phyloP scores from a whole-genome alignment of 2,113 vertebrate genomes.

The Cebus imitator region DNA sequence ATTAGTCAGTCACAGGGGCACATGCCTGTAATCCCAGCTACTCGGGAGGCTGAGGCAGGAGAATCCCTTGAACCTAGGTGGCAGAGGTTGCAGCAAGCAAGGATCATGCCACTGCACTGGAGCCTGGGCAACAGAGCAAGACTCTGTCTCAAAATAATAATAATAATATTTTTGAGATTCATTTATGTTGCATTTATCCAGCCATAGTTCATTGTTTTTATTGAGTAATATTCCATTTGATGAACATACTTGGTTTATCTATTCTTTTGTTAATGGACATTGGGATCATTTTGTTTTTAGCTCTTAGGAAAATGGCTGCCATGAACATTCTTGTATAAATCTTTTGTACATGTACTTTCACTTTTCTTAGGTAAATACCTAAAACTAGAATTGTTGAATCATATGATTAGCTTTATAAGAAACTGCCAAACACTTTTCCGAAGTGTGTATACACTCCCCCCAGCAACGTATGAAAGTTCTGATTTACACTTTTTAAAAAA shows the following conservation, averaged over 20 bases:
- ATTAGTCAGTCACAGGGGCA: fast-evolving
- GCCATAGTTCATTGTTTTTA: not conserved
- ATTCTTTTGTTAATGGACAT: not conserved
- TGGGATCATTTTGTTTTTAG: slow-evolving; percentile 23
- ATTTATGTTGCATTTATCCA: not conserved
- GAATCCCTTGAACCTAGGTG: too few species aligned
- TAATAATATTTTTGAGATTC: slow-evolving; percentile 31
- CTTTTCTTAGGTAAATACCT: slow-evolving; percentile 20
- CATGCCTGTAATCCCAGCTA: too few species aligned
- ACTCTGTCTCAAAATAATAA: too few species aligned
- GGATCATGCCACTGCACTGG: too few species aligned
- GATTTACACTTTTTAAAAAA: slow-evolving; percentile 3
- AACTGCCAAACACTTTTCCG: not conserved
- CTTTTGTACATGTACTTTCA: slow-evolving; percentile 27
- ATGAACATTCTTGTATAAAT: not conserved
- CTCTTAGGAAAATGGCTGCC: not conserved
- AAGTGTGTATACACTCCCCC: not conserved
- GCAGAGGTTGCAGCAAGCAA: too few species aligned
- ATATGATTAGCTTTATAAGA: slow-evolving; percentile 3
- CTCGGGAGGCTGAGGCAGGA: too few species aligned
- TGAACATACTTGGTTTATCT: not conserved
- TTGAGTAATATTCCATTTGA: not conserved
- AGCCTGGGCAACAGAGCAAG: too few species aligned
- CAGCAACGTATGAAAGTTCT: not conserved
- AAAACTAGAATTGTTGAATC: not conserved